A percentile compares a stretch with the other conserved stretches of the same genome.
phyloP scores from a whole-genome alignment of 2,888 invertebrate genomes.

The Callyntrura sp. region DNA sequence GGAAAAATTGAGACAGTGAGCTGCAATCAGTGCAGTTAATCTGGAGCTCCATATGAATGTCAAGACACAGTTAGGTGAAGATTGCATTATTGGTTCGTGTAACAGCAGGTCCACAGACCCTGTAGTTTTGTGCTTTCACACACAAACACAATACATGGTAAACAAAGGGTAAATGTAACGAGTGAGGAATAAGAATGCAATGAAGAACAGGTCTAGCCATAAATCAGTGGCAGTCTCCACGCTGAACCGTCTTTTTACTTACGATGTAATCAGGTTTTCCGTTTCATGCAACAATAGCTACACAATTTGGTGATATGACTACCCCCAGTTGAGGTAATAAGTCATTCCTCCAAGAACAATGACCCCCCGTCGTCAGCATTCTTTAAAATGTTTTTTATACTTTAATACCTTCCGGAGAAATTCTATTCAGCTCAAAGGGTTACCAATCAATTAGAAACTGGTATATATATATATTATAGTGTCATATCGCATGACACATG shows the following conservation, averaged over 20 bases:
- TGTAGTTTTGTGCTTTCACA: not conserved
- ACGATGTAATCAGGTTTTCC: not conserved
- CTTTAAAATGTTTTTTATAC: too few species aligned
- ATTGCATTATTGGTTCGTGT: not conserved
- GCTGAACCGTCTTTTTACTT: not conserved
- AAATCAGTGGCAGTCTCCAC: slow-evolving; percentile 1
- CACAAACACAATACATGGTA: not conserved
- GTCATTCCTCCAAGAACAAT: slow-evolving; percentile 23
- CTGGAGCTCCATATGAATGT: slow-evolving; percentile 25
- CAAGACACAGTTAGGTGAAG: not conserved
- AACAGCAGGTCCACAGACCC: not conserved
- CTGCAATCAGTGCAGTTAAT: slow-evolving; percentile 41
- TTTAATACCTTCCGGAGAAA: too few species aligned
- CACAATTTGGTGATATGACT: not conserved
- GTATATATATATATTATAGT: not conserved
- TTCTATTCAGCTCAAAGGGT: not conserved
- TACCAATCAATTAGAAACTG: not conserved
- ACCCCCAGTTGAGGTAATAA: slow-evolving; percentile 18
- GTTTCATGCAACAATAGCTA: slow-evolving; percentile 12
- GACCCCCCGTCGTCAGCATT: not conserved
- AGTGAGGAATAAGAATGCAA: not conserved
- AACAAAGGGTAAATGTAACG: not conserved
- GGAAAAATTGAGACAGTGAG: not conserved
- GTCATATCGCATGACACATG: not conserved
- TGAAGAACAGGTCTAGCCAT: slow-evolving; percentile 7